Conservation (phyloP, 1,140 invertebrate genomes). For the Drosophila nigrodunni region DNA sequence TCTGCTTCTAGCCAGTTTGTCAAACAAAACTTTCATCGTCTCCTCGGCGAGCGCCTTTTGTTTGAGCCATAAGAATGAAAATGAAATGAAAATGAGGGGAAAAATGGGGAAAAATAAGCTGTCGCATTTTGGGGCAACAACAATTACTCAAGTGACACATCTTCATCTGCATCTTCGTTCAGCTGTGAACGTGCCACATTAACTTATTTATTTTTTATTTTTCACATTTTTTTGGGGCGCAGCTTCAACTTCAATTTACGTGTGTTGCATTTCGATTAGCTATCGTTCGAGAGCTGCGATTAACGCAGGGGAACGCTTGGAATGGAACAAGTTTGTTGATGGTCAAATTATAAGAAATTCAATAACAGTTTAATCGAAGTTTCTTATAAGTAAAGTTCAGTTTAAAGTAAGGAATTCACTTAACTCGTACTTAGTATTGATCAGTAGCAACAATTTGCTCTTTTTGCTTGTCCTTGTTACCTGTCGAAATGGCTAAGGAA, state of each 20-base stretch:
- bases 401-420: too few species aligned
- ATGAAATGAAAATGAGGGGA: constrained; percentile 4
- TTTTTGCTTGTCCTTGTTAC: constrained; percentile 7
- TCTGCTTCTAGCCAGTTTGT: background rate
- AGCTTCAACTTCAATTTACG: constrained; percentile 67
- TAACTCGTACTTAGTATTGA: too few species aligned
- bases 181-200: constrained; percentile 24
- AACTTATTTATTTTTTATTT: constrained; percentile 1
- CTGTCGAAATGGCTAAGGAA: constrained; percentile 31
- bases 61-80: constrained; percentile 32
- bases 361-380: too few species aligned
- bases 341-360: too few species aligned
- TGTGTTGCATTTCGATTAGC: constrained; percentile 69
- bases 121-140: constrained; percentile 42
- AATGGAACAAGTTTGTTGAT: constrained; percentile 12
- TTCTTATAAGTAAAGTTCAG: too few species aligned
- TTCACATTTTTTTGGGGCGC: constrained; percentile 20
- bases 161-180: constrained; percentile 70
- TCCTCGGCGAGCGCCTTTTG: constrained; percentile 34
- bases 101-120: constrained; percentile 62
- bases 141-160: constrained; percentile 84
- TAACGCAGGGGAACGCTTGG: constrained; percentile 2
- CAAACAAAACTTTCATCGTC: constrained; percentile 57
- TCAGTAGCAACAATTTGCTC: too few species aligned
- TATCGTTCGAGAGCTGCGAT: background rate